Conservation (phyloP, 2,113 vertebrate genomes). For the Petrocephalus zakoni region DNA sequence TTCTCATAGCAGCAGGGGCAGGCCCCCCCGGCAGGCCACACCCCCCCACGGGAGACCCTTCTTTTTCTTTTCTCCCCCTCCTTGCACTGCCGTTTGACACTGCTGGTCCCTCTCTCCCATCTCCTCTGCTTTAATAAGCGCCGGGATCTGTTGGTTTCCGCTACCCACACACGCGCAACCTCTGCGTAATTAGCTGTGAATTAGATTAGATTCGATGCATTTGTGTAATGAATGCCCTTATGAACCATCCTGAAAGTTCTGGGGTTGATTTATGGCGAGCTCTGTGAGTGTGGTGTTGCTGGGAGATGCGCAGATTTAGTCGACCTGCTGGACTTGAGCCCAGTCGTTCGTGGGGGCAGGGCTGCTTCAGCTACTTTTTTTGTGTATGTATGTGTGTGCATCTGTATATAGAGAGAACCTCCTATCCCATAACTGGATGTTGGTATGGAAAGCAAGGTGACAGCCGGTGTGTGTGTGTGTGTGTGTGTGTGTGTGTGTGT, state of each 20-base stretch:
- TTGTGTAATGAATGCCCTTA: neutral
- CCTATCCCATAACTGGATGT: neutral
- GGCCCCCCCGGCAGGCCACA: neutral
- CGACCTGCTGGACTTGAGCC: neutral
- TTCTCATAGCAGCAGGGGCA: neutral
- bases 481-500: too few relatives aligned
- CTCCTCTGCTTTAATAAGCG: neutral
- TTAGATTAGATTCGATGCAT: neutral
- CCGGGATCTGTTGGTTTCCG: neutral
- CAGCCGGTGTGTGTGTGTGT: neutral
- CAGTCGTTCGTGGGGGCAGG: neutral
- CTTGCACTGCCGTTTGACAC: neutral
- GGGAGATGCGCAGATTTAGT: neutral
- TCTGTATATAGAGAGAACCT: neutral
- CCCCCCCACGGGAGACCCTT: neutral
- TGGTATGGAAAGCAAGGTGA: neutral
- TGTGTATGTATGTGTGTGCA: neutral
- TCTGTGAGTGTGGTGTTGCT: neutral
- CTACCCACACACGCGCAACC: neutral
- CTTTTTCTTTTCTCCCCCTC: neutral
- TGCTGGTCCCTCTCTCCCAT: neutral
- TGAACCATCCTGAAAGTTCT: neutral
- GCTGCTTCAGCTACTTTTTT: neutral
- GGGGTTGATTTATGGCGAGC: neutral
- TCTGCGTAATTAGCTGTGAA: neutral